Evolutionary conservation across 2,888 invertebrate species (phyloP).

Genomic region (Orthonevra nobilis): DNA sequence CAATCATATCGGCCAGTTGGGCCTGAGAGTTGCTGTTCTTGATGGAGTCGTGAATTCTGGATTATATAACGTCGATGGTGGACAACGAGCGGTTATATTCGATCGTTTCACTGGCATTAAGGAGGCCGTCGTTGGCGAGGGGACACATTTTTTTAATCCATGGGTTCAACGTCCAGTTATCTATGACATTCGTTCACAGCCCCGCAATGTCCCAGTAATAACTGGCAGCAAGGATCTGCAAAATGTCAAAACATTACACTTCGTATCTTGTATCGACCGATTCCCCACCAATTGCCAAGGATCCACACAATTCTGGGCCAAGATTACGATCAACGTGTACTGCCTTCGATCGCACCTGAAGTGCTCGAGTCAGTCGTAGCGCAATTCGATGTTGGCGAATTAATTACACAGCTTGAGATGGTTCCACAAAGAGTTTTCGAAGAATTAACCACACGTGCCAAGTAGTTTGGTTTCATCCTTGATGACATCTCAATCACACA

Average conservation of each 20-base stretch:
- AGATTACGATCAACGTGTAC: constrained; percentile 98
- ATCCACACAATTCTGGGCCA: constrained; percentile 97
- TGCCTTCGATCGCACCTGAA: constrained; percentile 99
- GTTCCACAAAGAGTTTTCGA: constrained; percentile 94
- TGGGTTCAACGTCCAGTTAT: constrained; percentile 99
- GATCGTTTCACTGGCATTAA: constrained; percentile 98
- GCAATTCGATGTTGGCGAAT: constrained; percentile 99
- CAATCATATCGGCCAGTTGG: constrained; percentile 93
- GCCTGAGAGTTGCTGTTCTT: constrained; percentile 93
- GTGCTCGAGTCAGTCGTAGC: constrained; percentile 99
- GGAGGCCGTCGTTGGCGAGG: constrained; percentile 95
- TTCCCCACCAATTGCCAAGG: constrained; percentile 94
- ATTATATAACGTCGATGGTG: constrained; percentile 99
- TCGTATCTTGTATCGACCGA: constrained; percentile 97
- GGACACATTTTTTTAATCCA: constrained; percentile 98
- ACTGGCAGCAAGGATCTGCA: constrained; percentile 99
- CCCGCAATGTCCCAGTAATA: constrained; percentile 96
- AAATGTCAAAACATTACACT: constrained; percentile 99
- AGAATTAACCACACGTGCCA: constrained; percentile 93
- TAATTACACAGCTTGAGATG: constrained; percentile 98
- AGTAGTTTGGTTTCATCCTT: constrained; percentile 96
- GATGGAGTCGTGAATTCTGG: constrained; percentile 98
- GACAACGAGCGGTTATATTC: constrained; percentile 99
- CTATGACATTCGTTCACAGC: constrained; percentile 97
- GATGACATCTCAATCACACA: constrained; percentile 99